Evolutionary conservation across 2,797 vertebrate species (phyloP).

Genomic region (Myripristis jacobus): DNA sequence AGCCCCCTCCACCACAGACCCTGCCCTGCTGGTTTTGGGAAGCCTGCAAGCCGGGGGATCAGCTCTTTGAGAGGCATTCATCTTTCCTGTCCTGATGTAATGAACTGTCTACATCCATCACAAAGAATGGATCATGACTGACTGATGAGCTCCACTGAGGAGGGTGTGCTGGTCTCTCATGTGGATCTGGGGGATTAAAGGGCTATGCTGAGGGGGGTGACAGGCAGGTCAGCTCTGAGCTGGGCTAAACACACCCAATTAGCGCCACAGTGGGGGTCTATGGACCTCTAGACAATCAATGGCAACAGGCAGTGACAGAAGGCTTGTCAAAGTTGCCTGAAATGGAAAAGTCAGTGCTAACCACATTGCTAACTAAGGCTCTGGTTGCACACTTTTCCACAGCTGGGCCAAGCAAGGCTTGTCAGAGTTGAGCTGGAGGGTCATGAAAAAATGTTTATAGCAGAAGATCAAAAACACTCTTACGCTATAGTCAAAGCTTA

Average conservation of each 20-base stretch:
- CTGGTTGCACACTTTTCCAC: slow-evolving; percentile 63
- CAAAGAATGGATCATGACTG: slow-evolving; percentile 75
- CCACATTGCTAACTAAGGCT: slow-evolving; percentile 55
- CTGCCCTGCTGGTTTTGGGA: slow-evolving; percentile 41
- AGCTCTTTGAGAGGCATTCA: slow-evolving; percentile 73
- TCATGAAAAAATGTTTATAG: slow-evolving; percentile 25
- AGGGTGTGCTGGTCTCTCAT: slow-evolving; percentile 53
- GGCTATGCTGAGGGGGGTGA: slow-evolving; percentile 70
- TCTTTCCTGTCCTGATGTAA: slow-evolving; percentile 76
- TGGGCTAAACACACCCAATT: slow-evolving; percentile 75
- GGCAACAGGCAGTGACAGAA: slow-evolving; percentile 50
- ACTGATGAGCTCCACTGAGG: slow-evolving; percentile 71
- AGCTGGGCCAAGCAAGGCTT: slow-evolving; percentile 28
- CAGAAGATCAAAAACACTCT: slow-evolving; percentile 3
- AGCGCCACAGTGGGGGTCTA: slow-evolving; percentile 49
- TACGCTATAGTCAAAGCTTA: slow-evolving; percentile 10
- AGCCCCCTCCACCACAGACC: slow-evolving; percentile 21
- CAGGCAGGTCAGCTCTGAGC: slow-evolving; percentile 71
- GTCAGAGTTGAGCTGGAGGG: slow-evolving; percentile 5
- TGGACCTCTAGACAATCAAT: slow-evolving; percentile 45
- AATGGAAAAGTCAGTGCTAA: slow-evolving; percentile 62
- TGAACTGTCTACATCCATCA: slow-evolving; percentile 76
- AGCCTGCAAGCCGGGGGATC: slow-evolving; percentile 36
- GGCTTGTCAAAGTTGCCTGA: slow-evolving; percentile 50
- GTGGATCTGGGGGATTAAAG: slow-evolving; percentile 71